Evolutionary conservation across 1,140 invertebrate species (phyloP), one percentile per base, ranked within the genome.

Genomic region (Vanessa tameamea): DNA sequence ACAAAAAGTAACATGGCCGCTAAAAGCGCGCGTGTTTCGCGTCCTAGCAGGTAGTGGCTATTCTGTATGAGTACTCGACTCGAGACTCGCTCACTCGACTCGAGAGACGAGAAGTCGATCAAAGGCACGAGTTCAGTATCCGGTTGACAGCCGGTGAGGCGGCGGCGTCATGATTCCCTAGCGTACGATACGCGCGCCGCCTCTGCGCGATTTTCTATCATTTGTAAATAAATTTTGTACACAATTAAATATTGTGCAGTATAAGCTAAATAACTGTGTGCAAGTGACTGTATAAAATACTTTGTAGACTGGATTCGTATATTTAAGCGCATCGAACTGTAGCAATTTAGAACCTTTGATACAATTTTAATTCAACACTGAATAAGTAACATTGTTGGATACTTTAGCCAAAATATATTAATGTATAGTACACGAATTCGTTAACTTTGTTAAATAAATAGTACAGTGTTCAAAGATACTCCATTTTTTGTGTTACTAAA

Each of bases 91-190:
- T 78, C 73, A 81, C 79, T 78, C 77, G 75, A 75, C 69, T 80
- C 70, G 74, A 78, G 71, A 73, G 65, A 74, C 72, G 76, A 76
- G 77, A 72, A 78, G 73, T 76, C 75, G 75, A 73, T 57, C 64
- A 65, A 47, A 64, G 55, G 61, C 72, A 51, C 48, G 67, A 87
- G 87, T 89, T 92, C 85, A 92, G 90, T 92, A 90, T 87, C 89
- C 88, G 89, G 90, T 89, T 90, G 87, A 90, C 87, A 90, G 87
- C 89, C 89, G 89, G 88, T 79, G 89, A 90, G 88, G 88, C 87
- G 90, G 90, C 86, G 85, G 90, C 84, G 88, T 88, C 80, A 86
- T 85, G 82, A 82, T 77, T 73, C 77, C 73, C 53, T 83, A 83
- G 76, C 75, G 77, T 80, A 67, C 64, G 82, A 77, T 84, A 87